Evolutionary conservation across 2,113 vertebrate genomes (phyloP), one percentile per base, ranked within the genome.

Genomic region (Macrotis lagotis): DNA sequence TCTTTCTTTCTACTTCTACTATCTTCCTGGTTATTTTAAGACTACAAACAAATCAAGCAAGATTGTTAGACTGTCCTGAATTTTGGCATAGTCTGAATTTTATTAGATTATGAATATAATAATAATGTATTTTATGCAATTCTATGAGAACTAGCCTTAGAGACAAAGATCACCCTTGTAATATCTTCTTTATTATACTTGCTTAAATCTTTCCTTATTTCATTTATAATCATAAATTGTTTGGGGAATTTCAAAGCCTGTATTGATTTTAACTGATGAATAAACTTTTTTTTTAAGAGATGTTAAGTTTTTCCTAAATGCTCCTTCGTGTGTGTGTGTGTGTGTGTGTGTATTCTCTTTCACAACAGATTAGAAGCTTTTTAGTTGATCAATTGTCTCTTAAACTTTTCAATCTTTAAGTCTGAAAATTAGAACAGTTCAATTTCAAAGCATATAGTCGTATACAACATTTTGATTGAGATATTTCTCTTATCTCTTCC

Each of bases 141-240:
- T 94, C 0, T 93, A 93, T 92, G 88, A 89, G 25, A 89, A 93
- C 31, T 37, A n/a, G 44, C 90, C 11, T 89, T 91, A 44, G 6
- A 95, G 48, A 37, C 50, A 59, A 92, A 97, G 48, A 26, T 90
- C 94, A 8, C 93, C 3, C 52, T 96, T 97, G 51, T 50, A 95
- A 26, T 96, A 9, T 48, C 59, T 95, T 16, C 0, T 91, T 14
- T 8, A 0, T 51, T 93, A 22, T 47, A 0, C 94, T 44, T 90
- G 83, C 90, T 16, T 16, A 50, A n/a, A n/a, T 93, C 25, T 95
- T 93, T 74, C 66, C 49, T 37, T 59, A 89, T 90, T 92, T 97
- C 51, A 96, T 92, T 0, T 91, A 22, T n/a, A 93, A 92, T 51
- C 93, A 2, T 0, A 91, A 55, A 89, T 49, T 94, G 51, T 91